Evolutionary conservation across 2,888 invertebrate genomes (phyloP).

Genomic region (Thereva unica): DNA sequence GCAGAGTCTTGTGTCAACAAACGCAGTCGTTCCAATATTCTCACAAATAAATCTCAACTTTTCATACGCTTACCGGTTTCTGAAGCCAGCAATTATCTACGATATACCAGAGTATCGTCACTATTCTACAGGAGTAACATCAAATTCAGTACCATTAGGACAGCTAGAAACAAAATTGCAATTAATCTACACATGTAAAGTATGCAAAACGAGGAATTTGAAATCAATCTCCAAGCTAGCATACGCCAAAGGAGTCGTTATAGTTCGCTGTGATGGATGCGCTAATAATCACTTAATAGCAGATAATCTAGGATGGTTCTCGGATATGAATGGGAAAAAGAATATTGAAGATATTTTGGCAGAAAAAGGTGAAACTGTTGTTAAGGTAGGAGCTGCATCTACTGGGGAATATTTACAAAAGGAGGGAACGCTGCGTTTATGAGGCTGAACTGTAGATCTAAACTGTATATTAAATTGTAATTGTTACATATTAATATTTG

Average conservation of each 20-base stretch:
- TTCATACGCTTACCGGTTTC: slow-evolving; percentile 1
- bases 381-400: slow-evolving; percentile 54
- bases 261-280: slow-evolving; percentile 87
- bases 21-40: not conserved
- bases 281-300: slow-evolving; percentile 91
- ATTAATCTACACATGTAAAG: slow-evolving; percentile 86
- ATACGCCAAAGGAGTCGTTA: slow-evolving; percentile 87
- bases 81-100: slow-evolving; percentile 9
- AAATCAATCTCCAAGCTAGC: slow-evolving; percentile 80
- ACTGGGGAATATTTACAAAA: slow-evolving; percentile 9
- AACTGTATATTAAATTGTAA: no score
- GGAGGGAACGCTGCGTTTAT: slow-evolving; percentile 1
- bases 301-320: slow-evolving; percentile 95
- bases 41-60: not conserved
- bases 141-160: slow-evolving; percentile 45
- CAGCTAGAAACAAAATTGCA: slow-evolving; percentile 65
- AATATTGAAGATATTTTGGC: slow-evolving; percentile 92
- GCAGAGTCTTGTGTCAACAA: not conserved
- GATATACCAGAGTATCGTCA: slow-evolving; percentile 19
- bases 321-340: slow-evolving; percentile 71
- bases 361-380: slow-evolving; percentile 83
- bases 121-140: slow-evolving; percentile 21
- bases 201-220: slow-evolving; percentile 75
- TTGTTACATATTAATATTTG: no score
- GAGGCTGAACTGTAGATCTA: no score